These are phyloP conservation scores for Neostethus bicornis DNA, from an alignment of 2,797 vertebrate species.

Conservation along the genomic window DNA sequence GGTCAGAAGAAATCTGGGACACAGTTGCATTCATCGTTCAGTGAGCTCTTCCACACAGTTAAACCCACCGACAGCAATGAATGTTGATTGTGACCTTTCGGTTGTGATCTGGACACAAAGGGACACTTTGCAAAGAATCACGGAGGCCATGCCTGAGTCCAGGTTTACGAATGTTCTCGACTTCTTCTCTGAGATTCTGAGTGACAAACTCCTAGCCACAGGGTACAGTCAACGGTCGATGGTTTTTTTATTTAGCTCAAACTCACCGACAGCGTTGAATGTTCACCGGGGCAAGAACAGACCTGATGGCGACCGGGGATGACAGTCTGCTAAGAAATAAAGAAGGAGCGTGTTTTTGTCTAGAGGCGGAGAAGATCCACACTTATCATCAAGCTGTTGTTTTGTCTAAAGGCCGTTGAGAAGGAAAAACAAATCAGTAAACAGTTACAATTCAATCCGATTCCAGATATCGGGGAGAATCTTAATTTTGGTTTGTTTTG, in stretches of 20 bases:
- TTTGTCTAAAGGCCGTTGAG: slow-evolving; percentile 31
- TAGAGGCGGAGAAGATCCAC: slow-evolving; percentile 36
- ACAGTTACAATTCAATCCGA: slow-evolving; percentile 1
- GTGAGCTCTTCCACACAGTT: slow-evolving; percentile 96
- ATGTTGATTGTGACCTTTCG: slow-evolving; percentile 99
- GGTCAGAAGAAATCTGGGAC: slow-evolving; percentile 86
- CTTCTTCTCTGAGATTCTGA: slow-evolving; percentile 17
- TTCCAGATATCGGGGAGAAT: no score
- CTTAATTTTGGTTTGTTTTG: no score
- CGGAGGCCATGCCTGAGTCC: slow-evolving; percentile 13
- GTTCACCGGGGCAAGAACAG: slow-evolving; percentile 88
- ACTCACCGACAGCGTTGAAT: slow-evolving; percentile 99
- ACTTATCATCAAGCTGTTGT: slow-evolving; percentile 14
- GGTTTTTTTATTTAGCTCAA: slow-evolving; percentile 96
- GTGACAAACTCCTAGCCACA: slow-evolving; percentile 82
- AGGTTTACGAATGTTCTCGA: slow-evolving; percentile 11
- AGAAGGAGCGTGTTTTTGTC: slow-evolving; percentile 39
- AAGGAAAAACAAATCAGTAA: slow-evolving; percentile 20
- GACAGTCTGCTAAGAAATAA: slow-evolving; percentile 65
- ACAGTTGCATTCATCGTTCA: slow-evolving; percentile 99
- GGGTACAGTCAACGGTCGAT: slow-evolving; percentile 99
- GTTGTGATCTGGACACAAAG: slow-evolving; percentile 58
- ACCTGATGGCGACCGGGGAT: slow-evolving; percentile 69
- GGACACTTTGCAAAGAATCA: slow-evolving; percentile 24
- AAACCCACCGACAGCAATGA: slow-evolving; percentile 99